Percentiles rank a stretch among this genome's conserved stretches.
These are phyloP conservation scores for Drymodes brunneopygia DNA, from an alignment of 2,113 vertebrate species.

Conservation along the genomic window DNA sequence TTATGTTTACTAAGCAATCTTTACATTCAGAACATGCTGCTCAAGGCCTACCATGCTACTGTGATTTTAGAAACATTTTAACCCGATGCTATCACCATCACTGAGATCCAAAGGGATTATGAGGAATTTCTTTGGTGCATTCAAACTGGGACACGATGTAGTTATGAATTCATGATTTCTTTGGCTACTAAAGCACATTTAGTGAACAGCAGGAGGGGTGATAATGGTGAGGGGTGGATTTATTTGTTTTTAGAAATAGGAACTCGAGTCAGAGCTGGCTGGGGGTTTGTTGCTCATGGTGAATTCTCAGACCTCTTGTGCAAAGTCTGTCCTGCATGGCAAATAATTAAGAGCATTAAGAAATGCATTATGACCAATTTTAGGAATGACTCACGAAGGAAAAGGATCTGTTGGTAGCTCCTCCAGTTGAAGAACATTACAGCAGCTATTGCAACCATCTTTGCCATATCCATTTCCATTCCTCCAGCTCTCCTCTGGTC, in stretches of 20 bases:
- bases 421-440: neutral
- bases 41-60: too few relatives aligned
- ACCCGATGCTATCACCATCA: too few relatives aligned
- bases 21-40: too few relatives aligned
- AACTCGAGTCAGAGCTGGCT: neutral
- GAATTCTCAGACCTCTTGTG: neutral
- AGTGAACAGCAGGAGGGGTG: neutral
- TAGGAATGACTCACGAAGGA: neutral
- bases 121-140: neutral
- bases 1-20: too few relatives aligned
- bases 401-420: neutral
- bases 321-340: neutral
- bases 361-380: neutral
- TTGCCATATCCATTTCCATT: neutral
- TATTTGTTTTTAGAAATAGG: neutral
- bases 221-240: neutral
- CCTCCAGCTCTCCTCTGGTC: neutral
- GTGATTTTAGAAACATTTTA: too few relatives aligned
- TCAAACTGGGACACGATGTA: neutral
- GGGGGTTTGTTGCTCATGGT: neutral
- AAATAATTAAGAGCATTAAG: neutral
- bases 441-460: rapidly evolving
- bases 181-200: neutral
- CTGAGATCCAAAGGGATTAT: neutral
- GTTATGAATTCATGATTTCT: neutral